Percentiles rank a stretch among this genome's conserved stretches.
These are phyloP conservation scores for Cottoperca gobio DNA, from an alignment of 2,797 vertebrate genomes.

Conservation along the genomic window DNA sequence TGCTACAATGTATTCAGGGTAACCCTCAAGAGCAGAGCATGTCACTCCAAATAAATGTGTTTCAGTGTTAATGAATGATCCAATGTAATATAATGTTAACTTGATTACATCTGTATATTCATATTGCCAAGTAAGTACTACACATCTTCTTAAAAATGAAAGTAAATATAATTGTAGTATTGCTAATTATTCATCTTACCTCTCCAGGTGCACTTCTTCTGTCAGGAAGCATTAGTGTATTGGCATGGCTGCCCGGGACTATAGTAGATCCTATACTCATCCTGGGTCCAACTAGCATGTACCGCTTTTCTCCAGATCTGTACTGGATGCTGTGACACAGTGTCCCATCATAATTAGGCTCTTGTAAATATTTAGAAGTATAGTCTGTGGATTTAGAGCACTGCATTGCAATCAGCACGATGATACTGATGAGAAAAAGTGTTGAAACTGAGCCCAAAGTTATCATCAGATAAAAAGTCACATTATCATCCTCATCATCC, in stretches of 20 bases:
- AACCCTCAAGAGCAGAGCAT: not conserved
- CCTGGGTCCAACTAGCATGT: too few species aligned
- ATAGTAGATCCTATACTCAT: too few species aligned
- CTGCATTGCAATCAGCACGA: too few species aligned
- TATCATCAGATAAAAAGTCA: conserved; percentile 61
- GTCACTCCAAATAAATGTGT: not conserved
- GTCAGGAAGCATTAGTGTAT: conserved; percentile 60
- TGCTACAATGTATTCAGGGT: not conserved
- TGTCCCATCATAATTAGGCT: too few species aligned
- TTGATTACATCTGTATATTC: not conserved
- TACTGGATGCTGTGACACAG: too few species aligned
- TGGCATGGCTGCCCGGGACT: conserved; percentile 48
- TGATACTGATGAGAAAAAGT: too few species aligned
- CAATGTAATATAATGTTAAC: not conserved
- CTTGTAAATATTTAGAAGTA: too few species aligned
- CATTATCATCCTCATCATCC: conserved; percentile 37
- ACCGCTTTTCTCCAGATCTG: too few species aligned
- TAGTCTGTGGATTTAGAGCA: too few species aligned
- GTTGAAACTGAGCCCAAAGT: too few species aligned
- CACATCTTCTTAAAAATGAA: not conserved
- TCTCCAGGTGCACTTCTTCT: conserved; percentile 35
- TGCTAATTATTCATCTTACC: conserved; percentile 48
- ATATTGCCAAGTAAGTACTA: not conserved
- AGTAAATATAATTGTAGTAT: not conserved
- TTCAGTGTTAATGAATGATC: not conserved